Evolutionary conservation across 2,888 invertebrate genomes (phyloP).

Genomic region (Aphodius sticticus): DNA sequence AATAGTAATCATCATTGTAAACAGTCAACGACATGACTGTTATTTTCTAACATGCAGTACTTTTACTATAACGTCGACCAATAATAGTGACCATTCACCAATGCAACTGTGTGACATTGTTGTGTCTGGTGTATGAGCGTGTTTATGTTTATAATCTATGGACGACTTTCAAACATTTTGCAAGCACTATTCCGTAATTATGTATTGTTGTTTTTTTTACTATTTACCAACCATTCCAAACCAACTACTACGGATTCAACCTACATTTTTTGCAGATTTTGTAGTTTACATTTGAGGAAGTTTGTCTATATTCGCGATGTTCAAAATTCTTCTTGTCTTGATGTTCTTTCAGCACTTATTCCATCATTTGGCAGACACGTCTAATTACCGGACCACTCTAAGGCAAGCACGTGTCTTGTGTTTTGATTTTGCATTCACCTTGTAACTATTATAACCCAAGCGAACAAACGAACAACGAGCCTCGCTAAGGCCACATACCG

Average conservation of each 20-base stretch:
- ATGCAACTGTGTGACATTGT: no score
- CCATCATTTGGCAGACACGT: slow-evolving; percentile 71
- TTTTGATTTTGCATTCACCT: slow-evolving; percentile 30
- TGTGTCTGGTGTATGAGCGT: no score
- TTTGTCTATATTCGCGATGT: background rate
- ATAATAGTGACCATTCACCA: no score
- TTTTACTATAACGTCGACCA: no score
- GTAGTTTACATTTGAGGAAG: background rate
- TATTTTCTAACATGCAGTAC: no score
- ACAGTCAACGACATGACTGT: no score
- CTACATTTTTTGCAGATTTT: background rate
- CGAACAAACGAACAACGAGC: background rate
- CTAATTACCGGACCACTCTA: slow-evolving; percentile 78
- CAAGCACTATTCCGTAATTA: no score
- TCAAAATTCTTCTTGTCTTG: slow-evolving; percentile 32
- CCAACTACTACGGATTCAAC: background rate
- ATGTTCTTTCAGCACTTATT: slow-evolving; percentile 78
- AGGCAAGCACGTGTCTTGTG: slow-evolving; percentile 69
- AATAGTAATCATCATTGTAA: no score
- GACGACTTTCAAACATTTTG: no score
- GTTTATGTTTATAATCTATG: no score
- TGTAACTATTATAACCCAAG: slow-evolving; percentile 7
- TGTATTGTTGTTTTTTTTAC: no score
- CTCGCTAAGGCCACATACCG: background rate
- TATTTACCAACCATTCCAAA: no score